A percentile compares a stretch with the other conserved stretches of the same genome.
phyloP scores from a whole-genome alignment of 2,797 vertebrate species.

The Nyctalus aviator region DNA sequence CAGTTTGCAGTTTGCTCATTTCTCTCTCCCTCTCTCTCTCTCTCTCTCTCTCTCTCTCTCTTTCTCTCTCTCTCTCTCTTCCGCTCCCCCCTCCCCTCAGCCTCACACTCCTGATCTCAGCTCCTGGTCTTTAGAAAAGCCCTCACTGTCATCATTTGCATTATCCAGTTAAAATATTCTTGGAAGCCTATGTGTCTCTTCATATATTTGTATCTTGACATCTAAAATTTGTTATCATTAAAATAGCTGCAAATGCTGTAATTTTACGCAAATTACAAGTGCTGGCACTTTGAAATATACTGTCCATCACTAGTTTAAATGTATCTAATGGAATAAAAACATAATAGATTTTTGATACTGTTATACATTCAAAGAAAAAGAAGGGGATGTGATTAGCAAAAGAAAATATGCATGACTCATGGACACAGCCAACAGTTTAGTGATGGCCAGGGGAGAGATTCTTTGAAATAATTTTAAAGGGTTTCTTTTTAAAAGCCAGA shows the following conservation, averaged over 20 bases:
- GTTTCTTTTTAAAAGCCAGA: not conserved
- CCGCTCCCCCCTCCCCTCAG: no score
- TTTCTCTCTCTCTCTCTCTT: no score
- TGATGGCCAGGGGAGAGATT: not conserved
- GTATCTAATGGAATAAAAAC: not conserved
- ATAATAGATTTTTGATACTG: not conserved
- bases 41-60: not conserved
- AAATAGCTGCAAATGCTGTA: not conserved
- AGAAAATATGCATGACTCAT: not conserved
- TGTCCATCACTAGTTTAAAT: not conserved
- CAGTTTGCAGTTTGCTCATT: not conserved
- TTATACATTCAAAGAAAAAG: not conserved
- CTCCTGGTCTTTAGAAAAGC: not conserved
- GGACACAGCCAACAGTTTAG: not conserved
- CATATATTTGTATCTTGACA: not conserved
- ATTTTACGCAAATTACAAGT: not conserved
- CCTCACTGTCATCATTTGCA: no score
- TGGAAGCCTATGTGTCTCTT: accelerated
- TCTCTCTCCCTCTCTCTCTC: not conserved
- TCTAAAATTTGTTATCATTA: not conserved
- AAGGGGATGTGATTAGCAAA: not conserved
- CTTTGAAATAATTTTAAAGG: not conserved
- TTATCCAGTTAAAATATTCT: not conserved
- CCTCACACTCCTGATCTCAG: not conserved
- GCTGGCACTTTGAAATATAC: not conserved